A percentile compares a stretch with the other conserved stretches of the same genome.
Evolutionary conservation across 1,140 invertebrate species (phyloP).

Genomic region (Drosophila takahashii): DNA sequence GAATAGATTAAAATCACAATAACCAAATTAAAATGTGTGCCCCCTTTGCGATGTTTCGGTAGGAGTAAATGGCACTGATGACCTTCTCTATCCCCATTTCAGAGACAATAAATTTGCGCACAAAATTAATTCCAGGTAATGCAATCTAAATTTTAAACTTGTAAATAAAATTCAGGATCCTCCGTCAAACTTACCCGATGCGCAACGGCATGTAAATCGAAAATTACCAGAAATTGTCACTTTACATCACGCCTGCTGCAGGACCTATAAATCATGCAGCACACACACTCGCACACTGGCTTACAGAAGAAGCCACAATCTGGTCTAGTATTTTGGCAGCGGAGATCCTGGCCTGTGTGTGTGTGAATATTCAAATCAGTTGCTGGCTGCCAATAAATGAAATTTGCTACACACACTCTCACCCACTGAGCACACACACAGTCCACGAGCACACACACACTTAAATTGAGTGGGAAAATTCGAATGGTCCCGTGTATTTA

Average conservation of each 20-base stretch:
- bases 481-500: slow-evolving; percentile 37
- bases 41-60: too few relatives aligned
- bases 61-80: neutral
- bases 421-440: slow-evolving; percentile 6
- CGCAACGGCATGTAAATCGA: slow-evolving; percentile 76
- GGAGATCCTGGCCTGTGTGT: slow-evolving; percentile 6
- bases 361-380: slow-evolving; percentile 75
- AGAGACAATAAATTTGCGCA: slow-evolving; percentile 1
- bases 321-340: slow-evolving; percentile 46
- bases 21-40: too few relatives aligned
- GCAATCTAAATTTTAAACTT: slow-evolving; percentile 14
- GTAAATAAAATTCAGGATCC: slow-evolving; percentile 26
- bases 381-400: slow-evolving; percentile 55
- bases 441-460: slow-evolving; percentile 3
- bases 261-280: slow-evolving; percentile 64
- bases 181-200: slow-evolving; percentile 58
- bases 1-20: too few relatives aligned
- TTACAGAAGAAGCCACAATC: slow-evolving; percentile 11
- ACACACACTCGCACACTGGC: slow-evolving; percentile 12
- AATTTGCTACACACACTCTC: slow-evolving; percentile 40
- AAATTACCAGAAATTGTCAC: slow-evolving; percentile 76
- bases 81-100: neutral
- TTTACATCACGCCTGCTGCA: slow-evolving; percentile 66
- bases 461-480: slow-evolving; percentile 9
- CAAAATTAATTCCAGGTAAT: slow-evolving; percentile 13